Percentiles rank a stretch among this genome's conserved stretches.
These are phyloP conservation scores for Peucedramus taeniatus DNA, from an alignment of 2,113 vertebrate species.

Conservation along the genomic window DNA sequence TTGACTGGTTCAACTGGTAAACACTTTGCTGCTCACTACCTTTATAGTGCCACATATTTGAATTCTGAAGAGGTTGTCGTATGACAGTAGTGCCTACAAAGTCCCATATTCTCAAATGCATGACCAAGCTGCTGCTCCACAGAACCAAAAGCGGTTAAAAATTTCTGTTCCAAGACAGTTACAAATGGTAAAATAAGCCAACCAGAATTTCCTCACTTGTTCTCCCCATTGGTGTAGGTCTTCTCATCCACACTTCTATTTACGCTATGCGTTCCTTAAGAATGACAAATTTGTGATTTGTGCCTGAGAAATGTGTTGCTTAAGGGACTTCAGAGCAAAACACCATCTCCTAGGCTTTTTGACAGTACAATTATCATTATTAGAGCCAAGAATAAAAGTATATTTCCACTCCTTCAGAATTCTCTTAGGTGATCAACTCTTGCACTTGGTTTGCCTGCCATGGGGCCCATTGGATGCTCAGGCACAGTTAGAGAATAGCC, in stretches of 20 bases:
- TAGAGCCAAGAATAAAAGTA: neutral
- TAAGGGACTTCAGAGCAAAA: neutral
- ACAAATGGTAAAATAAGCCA: neutral
- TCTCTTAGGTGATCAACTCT: too few species aligned
- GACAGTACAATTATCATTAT: neutral
- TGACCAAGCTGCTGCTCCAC: neutral
- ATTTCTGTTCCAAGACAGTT: neutral
- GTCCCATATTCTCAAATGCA: neutral
- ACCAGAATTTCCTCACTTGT: accelerated
- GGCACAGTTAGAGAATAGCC: neutral
- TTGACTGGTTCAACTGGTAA: neutral
- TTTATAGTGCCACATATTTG: neutral
- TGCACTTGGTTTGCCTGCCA: neutral
- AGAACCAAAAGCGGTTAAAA: neutral
- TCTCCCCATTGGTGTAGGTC: neutral
- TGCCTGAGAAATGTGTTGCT: neutral
- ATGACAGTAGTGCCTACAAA: neutral
- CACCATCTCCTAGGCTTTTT: neutral
- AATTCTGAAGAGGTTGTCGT: neutral
- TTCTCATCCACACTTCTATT: neutral
- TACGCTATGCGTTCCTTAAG: accelerated
- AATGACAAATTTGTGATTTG: neutral
- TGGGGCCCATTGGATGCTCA: neutral
- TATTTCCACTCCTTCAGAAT: neutral
- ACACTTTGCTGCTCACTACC: neutral